A percentile compares a stretch with the other conserved stretches of the same genome.
These are phyloP conservation scores for Aegypius monachus DNA, from an alignment of 2,113 vertebrate genomes.

Conservation along the genomic window DNA sequence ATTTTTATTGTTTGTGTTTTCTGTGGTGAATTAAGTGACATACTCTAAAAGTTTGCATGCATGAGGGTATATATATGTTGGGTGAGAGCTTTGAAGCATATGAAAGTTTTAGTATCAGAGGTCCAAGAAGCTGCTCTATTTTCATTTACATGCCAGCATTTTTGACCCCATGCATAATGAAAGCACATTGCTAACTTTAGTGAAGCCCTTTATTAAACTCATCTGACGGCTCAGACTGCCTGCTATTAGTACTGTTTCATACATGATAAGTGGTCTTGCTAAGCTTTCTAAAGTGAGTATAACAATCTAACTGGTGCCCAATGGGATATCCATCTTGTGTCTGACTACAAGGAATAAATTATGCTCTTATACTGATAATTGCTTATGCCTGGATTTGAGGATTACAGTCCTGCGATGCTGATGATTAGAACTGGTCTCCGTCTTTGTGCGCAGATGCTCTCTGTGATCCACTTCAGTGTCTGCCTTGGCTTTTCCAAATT, in stretches of 20 bases:
- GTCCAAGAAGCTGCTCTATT: background rate
- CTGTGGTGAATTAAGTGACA: background rate
- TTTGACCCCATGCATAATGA: background rate
- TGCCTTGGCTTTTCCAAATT: background rate
- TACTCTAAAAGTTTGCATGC: background rate
- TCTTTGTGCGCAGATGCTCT: background rate
- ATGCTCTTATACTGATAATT: slow-evolving; percentile 23
- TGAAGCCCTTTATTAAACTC: background rate
- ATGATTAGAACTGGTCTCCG: background rate
- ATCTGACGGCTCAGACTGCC: background rate
- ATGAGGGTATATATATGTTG: background rate
- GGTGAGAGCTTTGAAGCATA: background rate
- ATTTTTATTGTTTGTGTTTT: background rate
- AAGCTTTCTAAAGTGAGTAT: background rate
- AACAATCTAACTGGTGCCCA: background rate
- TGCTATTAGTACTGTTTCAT: background rate
- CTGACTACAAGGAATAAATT: slow-evolving; percentile 24
- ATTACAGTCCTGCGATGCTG: background rate
- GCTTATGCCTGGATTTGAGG: background rate
- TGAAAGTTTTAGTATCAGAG: background rate
- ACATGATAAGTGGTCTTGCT: background rate
- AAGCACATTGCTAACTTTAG: background rate
- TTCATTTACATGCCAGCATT: background rate
- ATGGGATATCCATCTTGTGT: slow-evolving; percentile 15
- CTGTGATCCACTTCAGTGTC: background rate